Conservation (phyloP, 2,797 vertebrate genomes). For the Coracias cyanogaster region DNA sequence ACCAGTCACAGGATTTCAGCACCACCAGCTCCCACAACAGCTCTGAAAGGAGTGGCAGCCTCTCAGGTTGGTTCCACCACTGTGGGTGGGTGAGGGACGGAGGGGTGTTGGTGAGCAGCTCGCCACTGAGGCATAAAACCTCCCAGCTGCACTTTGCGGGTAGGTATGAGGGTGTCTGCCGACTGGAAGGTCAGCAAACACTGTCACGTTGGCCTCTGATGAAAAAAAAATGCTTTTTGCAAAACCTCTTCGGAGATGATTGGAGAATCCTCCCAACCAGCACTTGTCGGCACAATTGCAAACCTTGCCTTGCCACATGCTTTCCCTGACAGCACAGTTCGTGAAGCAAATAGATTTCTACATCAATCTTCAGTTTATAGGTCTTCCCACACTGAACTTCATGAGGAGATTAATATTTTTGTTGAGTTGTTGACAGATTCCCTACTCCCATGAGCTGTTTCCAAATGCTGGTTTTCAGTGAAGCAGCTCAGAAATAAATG, state of each 20-base stretch:
- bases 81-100: constrained; percentile 72
- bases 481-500: neutral
- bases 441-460: neutral
- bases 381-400: neutral
- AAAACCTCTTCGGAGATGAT: neutral
- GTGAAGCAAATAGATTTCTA: neutral
- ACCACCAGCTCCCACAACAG: constrained; percentile 99
- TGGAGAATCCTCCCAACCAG: neutral
- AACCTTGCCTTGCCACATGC: neutral
- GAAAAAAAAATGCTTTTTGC: neutral
- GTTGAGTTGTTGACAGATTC: constrained; percentile 1
- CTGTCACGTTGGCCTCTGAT: neutral
- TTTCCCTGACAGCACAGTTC: neutral
- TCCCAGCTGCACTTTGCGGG: neutral
- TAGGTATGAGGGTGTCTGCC: neutral
- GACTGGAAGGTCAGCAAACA: neutral
- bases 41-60: constrained; percentile 99
- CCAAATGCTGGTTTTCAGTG: neutral
- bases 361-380: neutral
- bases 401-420: constrained; percentile 10
- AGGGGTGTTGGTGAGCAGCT: constrained; percentile 69
- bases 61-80: constrained; percentile 96
- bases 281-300: neutral
- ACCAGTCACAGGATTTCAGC: constrained; percentile 99
- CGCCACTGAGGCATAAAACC: constrained; percentile 5